Evolutionary conservation across 2,113 vertebrate genomes (phyloP).

Genomic region (Oncorhynchus keta): DNA sequence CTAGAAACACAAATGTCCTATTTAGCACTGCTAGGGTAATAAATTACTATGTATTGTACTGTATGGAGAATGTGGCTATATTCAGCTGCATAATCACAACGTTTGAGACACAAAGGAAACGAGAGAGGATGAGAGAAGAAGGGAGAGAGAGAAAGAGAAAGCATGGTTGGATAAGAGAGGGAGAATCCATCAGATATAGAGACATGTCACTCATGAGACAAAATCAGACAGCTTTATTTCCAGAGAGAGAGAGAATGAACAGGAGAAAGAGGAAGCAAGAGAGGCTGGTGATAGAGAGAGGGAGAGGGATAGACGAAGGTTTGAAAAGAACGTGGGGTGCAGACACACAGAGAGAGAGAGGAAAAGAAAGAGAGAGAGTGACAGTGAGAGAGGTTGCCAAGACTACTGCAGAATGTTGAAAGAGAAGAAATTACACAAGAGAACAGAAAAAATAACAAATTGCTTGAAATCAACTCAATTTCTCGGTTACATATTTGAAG

Average conservation of each 20-base stretch:
- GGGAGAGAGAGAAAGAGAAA: not conserved
- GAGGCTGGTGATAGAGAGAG: not conserved
- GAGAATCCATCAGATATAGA: slow-evolving; percentile 49
- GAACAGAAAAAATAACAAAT: not conserved
- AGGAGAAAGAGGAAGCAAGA: not conserved
- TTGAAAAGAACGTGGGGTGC: not conserved
- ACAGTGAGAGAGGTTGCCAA: slow-evolving; percentile 15
- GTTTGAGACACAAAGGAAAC: too few relatives aligned
- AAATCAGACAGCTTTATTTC: slow-evolving; percentile 12
- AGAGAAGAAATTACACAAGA: not conserved
- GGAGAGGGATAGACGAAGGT: not conserved
- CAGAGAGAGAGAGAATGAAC: too few relatives aligned
- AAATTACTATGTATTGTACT: too few relatives aligned
- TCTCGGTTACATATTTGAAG: too few relatives aligned
- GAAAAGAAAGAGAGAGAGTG: not conserved
- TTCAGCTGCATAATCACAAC: too few relatives aligned
- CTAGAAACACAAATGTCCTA: not conserved
- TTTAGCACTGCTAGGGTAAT: not conserved
- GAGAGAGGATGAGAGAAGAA: too few relatives aligned
- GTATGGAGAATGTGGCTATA: too few relatives aligned
- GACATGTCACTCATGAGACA: slow-evolving; percentile 40
- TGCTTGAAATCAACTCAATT: not conserved
- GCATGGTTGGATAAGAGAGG: not conserved
- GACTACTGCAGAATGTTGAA: not conserved
- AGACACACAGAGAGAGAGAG: not conserved